Percentiles rank a stretch among this genome's conserved stretches.
These are phyloP conservation scores for Campaea margaritaria DNA, from an alignment of 2,888 invertebrate genomes.

Conservation along the genomic window DNA sequence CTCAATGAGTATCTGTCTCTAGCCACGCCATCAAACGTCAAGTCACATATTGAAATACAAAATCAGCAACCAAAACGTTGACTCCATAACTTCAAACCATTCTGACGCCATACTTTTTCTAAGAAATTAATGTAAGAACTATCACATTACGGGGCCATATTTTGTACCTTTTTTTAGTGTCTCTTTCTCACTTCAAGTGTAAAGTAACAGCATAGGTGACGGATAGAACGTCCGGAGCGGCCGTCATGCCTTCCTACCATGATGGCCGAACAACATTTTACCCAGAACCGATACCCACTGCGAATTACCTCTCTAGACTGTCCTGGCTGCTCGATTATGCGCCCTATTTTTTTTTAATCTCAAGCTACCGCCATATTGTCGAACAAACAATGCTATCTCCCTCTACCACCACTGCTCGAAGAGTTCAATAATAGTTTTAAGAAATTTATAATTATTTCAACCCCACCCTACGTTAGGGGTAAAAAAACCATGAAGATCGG, in stretches of 20 bases:
- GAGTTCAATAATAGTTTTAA: conserved; percentile 39
- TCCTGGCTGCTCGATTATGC: background rate
- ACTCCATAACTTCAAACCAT: background rate
- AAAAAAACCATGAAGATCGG: conserved; percentile 40
- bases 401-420: conserved; percentile 27
- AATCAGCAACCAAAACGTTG: too few relatives aligned
- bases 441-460: conserved; percentile 41
- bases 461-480: conserved; percentile 33
- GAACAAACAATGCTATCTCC: conserved; percentile 12
- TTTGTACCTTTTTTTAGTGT: conserved; percentile 33
- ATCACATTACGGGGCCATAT: conserved; percentile 1
- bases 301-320: background rate
- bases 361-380: conserved; percentile 27
- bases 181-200: conserved; percentile 19
- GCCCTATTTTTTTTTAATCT: conserved; percentile 7
- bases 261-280: conserved; percentile 12
- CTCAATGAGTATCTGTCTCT: too few relatives aligned
- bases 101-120: conserved; percentile 6
- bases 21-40: too few relatives aligned
- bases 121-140: conserved; percentile 4
- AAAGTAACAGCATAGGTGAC: conserved; percentile 8
- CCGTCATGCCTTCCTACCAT: conserved; percentile 5
- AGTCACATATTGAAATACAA: too few relatives aligned
- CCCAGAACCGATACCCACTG: conserved; percentile 3
- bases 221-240: conserved; percentile 8